Percentiles rank a stretch among this genome's conserved stretches.
These are phyloP conservation scores for Plusia festucae DNA, from an alignment of 2,888 invertebrate species.

Conservation along the genomic window DNA sequence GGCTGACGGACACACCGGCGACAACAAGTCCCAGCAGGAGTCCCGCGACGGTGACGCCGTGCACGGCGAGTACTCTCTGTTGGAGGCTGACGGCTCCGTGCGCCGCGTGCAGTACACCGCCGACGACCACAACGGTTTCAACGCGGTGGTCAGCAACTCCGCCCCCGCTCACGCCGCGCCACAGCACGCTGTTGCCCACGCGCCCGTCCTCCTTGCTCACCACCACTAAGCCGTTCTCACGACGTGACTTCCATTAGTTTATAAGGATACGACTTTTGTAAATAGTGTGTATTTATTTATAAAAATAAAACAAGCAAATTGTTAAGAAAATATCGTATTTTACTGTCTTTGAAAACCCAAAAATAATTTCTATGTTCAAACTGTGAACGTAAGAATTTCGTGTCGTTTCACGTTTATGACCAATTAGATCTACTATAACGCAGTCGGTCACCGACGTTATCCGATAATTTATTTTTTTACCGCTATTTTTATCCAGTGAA, in stretches of 20 bases:
- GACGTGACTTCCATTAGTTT: constrained; percentile 13
- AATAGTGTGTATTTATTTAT: constrained; percentile 49
- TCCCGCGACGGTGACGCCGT: constrained; percentile 90
- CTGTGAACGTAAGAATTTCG: no score
- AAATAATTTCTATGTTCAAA: no score
- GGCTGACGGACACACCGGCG: constrained; percentile 89
- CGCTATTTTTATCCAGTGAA: no score
- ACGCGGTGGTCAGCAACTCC: constrained; percentile 81
- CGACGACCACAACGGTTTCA: constrained; percentile 87
- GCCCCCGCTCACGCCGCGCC: constrained; percentile 73
- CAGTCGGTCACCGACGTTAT: no score
- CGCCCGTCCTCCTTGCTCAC: constrained; percentile 64
- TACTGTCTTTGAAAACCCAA: neutral
- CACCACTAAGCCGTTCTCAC: constrained; percentile 63
- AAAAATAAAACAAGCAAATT: constrained; percentile 38
- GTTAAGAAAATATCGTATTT: constrained; percentile 9
- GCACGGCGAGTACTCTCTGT: constrained; percentile 85
- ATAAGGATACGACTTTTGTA: constrained; percentile 35
- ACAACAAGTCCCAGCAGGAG: constrained; percentile 90
- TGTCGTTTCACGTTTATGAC: no score
- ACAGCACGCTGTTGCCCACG: constrained; percentile 59
- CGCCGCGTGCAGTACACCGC: constrained; percentile 88
- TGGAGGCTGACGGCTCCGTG: constrained; percentile 87
- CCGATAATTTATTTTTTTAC: no score
- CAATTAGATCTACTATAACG: no score